A percentile compares a stretch with the other conserved stretches of the same genome.
Conservation (phyloP, 2,113 vertebrate genomes). For the Ctenomys sociabilis region DNA sequence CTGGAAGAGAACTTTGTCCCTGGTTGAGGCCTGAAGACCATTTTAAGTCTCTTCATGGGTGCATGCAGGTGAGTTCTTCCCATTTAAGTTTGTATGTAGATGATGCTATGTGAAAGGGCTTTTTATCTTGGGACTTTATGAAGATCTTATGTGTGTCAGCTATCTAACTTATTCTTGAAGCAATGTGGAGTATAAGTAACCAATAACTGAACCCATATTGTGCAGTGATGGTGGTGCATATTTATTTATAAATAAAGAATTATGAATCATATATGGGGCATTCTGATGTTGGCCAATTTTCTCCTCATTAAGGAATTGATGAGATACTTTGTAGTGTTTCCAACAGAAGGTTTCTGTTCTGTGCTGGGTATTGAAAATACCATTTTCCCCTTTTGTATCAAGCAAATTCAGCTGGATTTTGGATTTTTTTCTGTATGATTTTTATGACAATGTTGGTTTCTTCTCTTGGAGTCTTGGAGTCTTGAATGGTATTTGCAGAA, state of each 20-base stretch:
- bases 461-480: background rate
- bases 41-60: background rate
- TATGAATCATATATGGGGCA: background rate
- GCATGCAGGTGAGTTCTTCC: background rate
- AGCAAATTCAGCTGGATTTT: background rate
- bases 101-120: background rate
- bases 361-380: background rate
- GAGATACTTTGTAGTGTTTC: background rate
- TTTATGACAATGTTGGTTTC: constrained; percentile 4
- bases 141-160: constrained; percentile 3
- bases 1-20: background rate
- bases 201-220: constrained; percentile 6
- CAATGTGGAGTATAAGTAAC: constrained; percentile 29
- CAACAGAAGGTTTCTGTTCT: constrained; percentile 19
- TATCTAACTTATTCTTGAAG: constrained; percentile 14
- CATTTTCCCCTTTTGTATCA: background rate
- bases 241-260: constrained; percentile 33
- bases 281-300: background rate
- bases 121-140: constrained; percentile 37
- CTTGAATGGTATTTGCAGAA: constrained; percentile 26
- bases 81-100: background rate
- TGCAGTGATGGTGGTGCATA: background rate
- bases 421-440: background rate
- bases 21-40: background rate
- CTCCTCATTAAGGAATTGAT: background rate